A percentile compares a stretch with the other conserved stretches of the same genome.
These are phyloP conservation scores for Clunio marinus DNA, from an alignment of 2,888 invertebrate genomes.

Conservation along the genomic window DNA sequence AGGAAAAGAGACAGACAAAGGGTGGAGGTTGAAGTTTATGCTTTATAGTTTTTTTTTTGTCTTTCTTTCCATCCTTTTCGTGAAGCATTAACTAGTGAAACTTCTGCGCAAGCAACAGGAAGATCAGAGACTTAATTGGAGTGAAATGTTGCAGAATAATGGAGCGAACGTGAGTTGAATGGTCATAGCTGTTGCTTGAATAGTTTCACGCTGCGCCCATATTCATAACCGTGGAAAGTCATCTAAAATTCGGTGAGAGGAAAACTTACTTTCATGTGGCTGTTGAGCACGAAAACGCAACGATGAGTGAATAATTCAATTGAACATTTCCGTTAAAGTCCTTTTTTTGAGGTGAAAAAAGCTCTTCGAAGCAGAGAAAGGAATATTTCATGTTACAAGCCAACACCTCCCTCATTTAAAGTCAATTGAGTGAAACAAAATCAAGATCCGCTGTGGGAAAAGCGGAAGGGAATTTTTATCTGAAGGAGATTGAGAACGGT, in stretches of 20 bases:
- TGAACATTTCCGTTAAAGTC: constrained; percentile 15
- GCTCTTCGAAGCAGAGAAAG: neutral
- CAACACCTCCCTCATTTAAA: constrained; percentile 24
- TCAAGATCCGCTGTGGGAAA: neutral
- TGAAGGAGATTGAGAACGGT: constrained; percentile 15
- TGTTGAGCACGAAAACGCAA: neutral
- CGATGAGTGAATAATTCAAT: constrained; percentile 33
- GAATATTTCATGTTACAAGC: neutral
- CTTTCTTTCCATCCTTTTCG: too few relatives aligned
- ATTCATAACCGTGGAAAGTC: too few relatives aligned
- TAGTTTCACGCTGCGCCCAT: too few relatives aligned
- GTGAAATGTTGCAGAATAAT: too few relatives aligned
- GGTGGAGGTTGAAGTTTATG: too few relatives aligned
- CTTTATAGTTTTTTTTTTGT: too few relatives aligned
- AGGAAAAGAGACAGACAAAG: too few relatives aligned
- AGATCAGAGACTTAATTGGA: too few relatives aligned
- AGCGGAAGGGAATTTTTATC: constrained; percentile 1
- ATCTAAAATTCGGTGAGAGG: neutral
- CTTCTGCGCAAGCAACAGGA: too few relatives aligned
- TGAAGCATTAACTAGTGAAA: too few relatives aligned
- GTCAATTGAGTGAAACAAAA: constrained; percentile 4
- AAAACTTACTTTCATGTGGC: neutral
- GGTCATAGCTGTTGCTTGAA: too few relatives aligned
- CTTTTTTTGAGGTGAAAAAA: neutral
- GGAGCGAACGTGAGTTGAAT: too few relatives aligned